Evolutionary conservation across 2,797 vertebrate genomes (phyloP).

Genomic region (Chaunax sp.): DNA sequence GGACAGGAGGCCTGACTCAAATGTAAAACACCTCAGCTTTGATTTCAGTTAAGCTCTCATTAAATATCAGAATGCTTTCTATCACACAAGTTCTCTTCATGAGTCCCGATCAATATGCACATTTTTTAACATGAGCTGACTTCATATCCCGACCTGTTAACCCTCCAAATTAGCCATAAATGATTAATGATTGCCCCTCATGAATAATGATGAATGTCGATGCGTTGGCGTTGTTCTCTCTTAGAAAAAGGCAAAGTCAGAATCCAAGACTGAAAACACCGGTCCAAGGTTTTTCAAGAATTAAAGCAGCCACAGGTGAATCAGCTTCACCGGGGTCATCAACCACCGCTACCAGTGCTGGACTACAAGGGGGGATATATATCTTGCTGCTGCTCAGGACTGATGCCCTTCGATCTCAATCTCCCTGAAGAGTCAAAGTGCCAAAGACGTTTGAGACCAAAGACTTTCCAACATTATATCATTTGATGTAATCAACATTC

Average conservation of each 20-base stretch:
- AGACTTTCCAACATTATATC: no score
- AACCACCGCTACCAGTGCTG: no score
- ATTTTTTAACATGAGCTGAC: slow-evolving; percentile 25
- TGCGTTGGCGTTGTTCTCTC: slow-evolving; percentile 10
- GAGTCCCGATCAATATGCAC: slow-evolving; percentile 28
- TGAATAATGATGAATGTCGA: slow-evolving; percentile 27
- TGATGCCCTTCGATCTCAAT: no score
- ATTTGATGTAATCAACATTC: no score
- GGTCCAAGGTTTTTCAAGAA: neutral
- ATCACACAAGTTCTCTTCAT: slow-evolving; percentile 17
- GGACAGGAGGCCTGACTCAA: slow-evolving; percentile 1
- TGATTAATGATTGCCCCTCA: slow-evolving; percentile 45
- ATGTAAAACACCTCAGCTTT: slow-evolving; percentile 23
- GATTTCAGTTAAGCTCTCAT: slow-evolving; percentile 17
- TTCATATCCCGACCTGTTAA: slow-evolving; percentile 35
- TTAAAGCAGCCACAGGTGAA: no score
- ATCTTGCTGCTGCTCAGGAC: no score
- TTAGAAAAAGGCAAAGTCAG: no score
- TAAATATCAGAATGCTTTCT: no score
- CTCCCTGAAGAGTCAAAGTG: no score
- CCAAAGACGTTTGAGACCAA: no score
- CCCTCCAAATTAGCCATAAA: slow-evolving; percentile 39
- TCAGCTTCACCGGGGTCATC: no score
- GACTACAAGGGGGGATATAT: no score
- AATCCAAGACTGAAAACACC: neutral